Base-by-base conservation (phyloP, 2,113 vertebrate genomes). In the Cyrtonyx montezumae region DNA sequence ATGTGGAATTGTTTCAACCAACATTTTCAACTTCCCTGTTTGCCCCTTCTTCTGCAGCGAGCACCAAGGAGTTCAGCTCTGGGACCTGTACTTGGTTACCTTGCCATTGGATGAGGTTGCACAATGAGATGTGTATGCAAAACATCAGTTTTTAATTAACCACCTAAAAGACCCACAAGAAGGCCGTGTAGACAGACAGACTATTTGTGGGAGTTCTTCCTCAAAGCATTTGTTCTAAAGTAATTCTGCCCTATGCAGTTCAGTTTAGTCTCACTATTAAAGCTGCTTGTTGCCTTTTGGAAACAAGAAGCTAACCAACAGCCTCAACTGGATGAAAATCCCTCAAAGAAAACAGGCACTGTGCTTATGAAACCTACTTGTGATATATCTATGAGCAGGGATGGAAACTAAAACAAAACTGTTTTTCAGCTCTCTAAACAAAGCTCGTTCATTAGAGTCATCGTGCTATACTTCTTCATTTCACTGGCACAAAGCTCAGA, bases 361-460 rank as follows among this genome's bases (percentile, higher is more conserved):
- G 34, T 32, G 61, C 77, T 91, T 86, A 91, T 78, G 88, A 71
- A 84, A 90, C 43, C 83, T 68, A 67, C n/a, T 90, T 93, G 88
- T 67, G 59, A 49, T 43, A 84, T 53, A 74, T 63, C 42, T 63
- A 42, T 8, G 46, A 87, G 80, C 70, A 94, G 91, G 87, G 78
- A 85, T 66, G 84, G 78, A 95, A 95, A 84, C 84, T 74, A 68
- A 93, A 70, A 69, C 91, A 90, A 90, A 90, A 79, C 58, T 79
- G 83, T 61, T 91, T 76, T 78, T 48, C 87, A 89, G 81, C 78
- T 85, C 92, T 88, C 49, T 59, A 71, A 90, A 88, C 87, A 92
- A 95, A 95, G 87, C 91, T 73, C 8, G 75, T 87, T 96, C 92
- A 89, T 84, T 84, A 87, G 48, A 96, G 80, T 87, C 80, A 80